Conservation (phyloP, 2,113 vertebrate genomes). For the Suricata suricatta region DNA sequence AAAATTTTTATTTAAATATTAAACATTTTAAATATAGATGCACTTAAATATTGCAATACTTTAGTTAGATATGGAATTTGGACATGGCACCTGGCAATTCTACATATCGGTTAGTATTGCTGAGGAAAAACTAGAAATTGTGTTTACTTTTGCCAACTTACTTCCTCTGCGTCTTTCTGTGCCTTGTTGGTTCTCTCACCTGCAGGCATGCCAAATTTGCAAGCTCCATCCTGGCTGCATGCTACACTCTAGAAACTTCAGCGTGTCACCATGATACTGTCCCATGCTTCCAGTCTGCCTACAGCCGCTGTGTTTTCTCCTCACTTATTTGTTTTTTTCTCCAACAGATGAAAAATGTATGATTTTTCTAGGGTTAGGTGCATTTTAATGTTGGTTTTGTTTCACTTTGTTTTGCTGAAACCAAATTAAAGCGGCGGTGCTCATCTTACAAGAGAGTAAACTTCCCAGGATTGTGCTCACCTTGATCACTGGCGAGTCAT, state of each 20-base stretch:
- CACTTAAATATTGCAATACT: background rate
- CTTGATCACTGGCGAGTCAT: background rate
- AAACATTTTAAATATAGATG: background rate
- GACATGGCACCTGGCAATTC: background rate
- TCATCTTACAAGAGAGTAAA: background rate
- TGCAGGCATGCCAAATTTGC: fast-evolving
- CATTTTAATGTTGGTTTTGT: background rate
- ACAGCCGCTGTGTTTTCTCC: too few relatives aligned
- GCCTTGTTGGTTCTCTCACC: background rate
- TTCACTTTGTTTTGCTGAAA: background rate
- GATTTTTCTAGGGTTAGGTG: background rate
- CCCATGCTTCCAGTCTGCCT: background rate
- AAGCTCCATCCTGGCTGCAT: too few relatives aligned
- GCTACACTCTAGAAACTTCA: background rate
- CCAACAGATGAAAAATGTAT: background rate
- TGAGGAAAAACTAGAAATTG: background rate
- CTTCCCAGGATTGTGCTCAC: background rate
- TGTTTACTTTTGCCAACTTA: background rate
- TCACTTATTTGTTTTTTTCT: background rate
- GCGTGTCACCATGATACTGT: background rate
- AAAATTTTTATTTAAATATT: background rate
- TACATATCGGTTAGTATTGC: background rate
- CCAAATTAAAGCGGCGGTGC: background rate
- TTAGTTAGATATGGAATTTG: background rate
- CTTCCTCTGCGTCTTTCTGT: background rate